Percentiles rank a stretch among this genome's conserved stretches.
Conservation (phyloP, 2,113 vertebrate species). For the Petrocephalus microphthalmus region DNA sequence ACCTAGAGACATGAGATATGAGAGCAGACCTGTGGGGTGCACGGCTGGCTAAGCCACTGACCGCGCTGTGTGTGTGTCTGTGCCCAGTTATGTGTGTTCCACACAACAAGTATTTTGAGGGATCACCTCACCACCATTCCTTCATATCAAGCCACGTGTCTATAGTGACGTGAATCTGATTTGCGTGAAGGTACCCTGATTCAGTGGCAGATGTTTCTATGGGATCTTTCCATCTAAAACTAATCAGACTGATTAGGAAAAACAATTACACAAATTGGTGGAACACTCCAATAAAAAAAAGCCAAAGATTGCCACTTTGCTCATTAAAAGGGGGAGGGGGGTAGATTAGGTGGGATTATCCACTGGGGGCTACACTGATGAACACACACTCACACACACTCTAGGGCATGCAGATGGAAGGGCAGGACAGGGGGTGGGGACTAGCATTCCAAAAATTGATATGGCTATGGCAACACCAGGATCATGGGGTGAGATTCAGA, state of each 20-base stretch:
- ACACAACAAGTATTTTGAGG: neutral
- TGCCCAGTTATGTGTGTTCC: neutral
- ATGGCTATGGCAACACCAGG: conserved; percentile 13
- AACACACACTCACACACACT: conserved; percentile 10
- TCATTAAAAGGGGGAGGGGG: conserved; percentile 29
- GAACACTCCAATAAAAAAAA: conserved; percentile 34
- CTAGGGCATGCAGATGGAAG: conserved; percentile 12
- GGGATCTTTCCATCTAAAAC: conserved; percentile 26
- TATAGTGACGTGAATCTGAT: neutral
- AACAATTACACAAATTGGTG: conserved; percentile 56
- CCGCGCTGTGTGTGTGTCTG: conserved; percentile 8
- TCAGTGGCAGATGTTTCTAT: neutral
- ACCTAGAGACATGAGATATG: conserved; percentile 31
- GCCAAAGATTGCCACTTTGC: conserved; percentile 46
- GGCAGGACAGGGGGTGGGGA: conserved; percentile 37
- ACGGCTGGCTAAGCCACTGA: conserved; percentile 31
- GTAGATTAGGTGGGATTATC: conserved; percentile 43
- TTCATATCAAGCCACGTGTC: neutral
- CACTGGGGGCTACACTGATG: conserved; percentile 22
- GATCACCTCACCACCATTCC: conserved; percentile 18
- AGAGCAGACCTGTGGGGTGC: conserved; percentile 19
- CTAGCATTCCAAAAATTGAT: conserved; percentile 32
- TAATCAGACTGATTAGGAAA: conserved; percentile 41
- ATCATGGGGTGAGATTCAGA: conserved; percentile 1
- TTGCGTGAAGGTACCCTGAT: neutral